These are phyloP conservation scores for Anthophora plumipes DNA, from an alignment of 2,888 invertebrate species.

Conservation along the genomic window DNA sequence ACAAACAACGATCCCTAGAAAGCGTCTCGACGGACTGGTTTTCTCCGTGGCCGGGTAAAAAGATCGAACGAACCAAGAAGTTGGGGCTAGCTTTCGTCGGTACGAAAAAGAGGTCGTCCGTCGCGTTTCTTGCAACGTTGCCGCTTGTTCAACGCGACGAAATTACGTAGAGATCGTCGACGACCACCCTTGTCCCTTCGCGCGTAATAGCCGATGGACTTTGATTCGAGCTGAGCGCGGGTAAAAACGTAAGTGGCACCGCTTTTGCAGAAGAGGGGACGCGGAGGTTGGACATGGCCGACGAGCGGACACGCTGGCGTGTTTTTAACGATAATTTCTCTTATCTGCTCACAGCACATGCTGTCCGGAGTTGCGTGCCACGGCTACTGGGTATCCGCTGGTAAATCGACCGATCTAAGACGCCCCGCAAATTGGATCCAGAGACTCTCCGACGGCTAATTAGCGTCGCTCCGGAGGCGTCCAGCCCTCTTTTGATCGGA, in stretches of 20 bases:
- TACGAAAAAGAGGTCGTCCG: conserved; percentile 19
- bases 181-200: conserved; percentile 49
- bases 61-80: neutral
- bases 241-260: conserved; percentile 69
- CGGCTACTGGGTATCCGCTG: conserved; percentile 78
- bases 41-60: neutral
- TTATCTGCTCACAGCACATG: conserved; percentile 82
- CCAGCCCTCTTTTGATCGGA: neutral
- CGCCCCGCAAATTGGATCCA: conserved; percentile 67
- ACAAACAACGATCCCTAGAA: neutral
- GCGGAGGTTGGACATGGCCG: conserved; percentile 42
- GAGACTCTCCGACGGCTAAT: conserved; percentile 24
- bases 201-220: conserved; percentile 47
- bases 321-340: conserved; percentile 79
- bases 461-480: conserved; percentile 20
- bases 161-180: conserved; percentile 52
- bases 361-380: conserved; percentile 77
- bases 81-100: conserved; percentile 25
- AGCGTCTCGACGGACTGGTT: neutral
- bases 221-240: conserved; percentile 51
- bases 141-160: conserved; percentile 43
- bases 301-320: conserved; percentile 65
- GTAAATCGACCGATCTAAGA: conserved; percentile 67
- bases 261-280: conserved; percentile 48
- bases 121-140: conserved; percentile 13